These are phyloP conservation scores for Brienomyrus longianalis DNA, from an alignment of 2,113 vertebrate genomes.

Conservation along the genomic window DNA sequence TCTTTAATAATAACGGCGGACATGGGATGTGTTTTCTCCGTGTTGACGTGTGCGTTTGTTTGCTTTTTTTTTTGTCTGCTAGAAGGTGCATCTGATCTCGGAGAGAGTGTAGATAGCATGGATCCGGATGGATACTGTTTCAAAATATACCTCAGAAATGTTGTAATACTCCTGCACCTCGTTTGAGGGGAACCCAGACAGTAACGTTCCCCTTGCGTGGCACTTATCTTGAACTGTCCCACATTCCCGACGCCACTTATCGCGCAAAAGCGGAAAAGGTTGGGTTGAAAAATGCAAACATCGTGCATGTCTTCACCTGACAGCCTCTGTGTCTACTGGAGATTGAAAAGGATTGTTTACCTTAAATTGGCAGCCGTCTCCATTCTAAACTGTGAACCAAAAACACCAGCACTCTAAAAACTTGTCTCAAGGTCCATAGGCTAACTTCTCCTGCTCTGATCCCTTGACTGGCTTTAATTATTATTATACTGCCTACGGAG, in stretches of 20 bases:
- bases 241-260: constrained; percentile 45
- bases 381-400: neutral
- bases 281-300: constrained; percentile 42
- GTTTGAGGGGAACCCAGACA: neutral
- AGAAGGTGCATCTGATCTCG: neutral
- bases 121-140: constrained; percentile 8
- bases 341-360: neutral
- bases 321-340: neutral
- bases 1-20: neutral
- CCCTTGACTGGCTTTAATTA: neutral
- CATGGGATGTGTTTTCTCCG: neutral
- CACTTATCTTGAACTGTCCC: constrained; percentile 51
- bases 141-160: neutral
- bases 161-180: neutral
- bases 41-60: neutral
- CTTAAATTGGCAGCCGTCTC: neutral
- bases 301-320: constrained; percentile 23
- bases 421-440: neutral
- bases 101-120: neutral
- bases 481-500: neutral
- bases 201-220: constrained; percentile 21
- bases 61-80: neutral
- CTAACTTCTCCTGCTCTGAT: neutral
- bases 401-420: neutral
- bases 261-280: constrained; percentile 31